phyloP scores from a whole-genome alignment of 2,113 vertebrate species.

The Meleagris gallopavo region DNA sequence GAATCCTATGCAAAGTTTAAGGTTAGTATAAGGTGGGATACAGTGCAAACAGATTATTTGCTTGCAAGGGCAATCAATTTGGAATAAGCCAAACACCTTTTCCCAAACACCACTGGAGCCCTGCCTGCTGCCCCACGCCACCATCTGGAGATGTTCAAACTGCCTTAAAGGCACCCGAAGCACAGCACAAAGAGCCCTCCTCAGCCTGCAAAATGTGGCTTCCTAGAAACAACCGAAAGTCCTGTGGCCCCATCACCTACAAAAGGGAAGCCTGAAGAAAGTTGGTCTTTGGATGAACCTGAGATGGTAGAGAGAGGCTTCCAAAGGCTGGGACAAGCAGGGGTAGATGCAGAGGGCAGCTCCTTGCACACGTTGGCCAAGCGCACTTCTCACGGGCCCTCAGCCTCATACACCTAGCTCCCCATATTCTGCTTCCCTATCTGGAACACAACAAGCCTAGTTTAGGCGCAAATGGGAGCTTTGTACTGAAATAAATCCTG shows the following conservation, averaged over 20 bases:
- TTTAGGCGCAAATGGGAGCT: background rate
- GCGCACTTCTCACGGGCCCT: background rate
- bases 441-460: background rate
- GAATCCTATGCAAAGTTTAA: background rate
- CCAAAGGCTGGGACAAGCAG: background rate
- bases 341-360: fast-evolving
- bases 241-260: background rate
- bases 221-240: background rate
- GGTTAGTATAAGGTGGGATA: background rate
- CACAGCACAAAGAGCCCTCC: fast-evolving
- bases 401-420: background rate
- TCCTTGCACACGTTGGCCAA: background rate
- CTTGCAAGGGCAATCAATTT: background rate
- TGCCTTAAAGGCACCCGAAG: background rate
- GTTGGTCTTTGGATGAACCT: fast-evolving
- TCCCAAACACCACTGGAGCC: background rate
- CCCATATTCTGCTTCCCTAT: background rate
- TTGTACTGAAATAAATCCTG: background rate
- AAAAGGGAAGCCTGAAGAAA: background rate
- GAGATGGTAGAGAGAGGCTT: fast-evolving
- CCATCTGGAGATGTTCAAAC: background rate
- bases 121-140: background rate
- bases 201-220: background rate
- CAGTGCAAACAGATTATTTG: background rate
- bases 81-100: background rate